Conservation (phyloP, 2,797 vertebrate genomes). For the Squalus acanthias region DNA sequence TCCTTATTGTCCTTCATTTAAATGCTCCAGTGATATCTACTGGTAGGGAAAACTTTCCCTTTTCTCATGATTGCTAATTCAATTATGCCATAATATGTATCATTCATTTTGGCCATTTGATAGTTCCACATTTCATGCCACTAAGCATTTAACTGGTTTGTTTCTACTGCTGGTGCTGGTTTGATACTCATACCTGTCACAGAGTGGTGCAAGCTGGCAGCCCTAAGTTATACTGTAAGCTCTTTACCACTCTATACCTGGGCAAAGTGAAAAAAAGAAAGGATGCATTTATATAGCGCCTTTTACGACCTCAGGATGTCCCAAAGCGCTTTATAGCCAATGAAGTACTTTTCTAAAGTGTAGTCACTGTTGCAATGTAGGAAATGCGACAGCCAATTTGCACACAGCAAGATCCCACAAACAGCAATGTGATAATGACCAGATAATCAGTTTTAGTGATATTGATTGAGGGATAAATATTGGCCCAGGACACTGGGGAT, state of each 20-base stretch:
- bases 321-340: too few relatives aligned
- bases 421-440: too few relatives aligned
- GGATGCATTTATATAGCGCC: too few relatives aligned
- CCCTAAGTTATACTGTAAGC: background rate
- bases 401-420: too few relatives aligned
- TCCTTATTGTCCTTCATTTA: background rate
- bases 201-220: background rate
- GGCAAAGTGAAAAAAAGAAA: background rate
- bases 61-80: background rate
- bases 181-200: background rate
- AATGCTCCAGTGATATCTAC: background rate
- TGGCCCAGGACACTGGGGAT: too few relatives aligned
- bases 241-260: background rate
- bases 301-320: too few relatives aligned
- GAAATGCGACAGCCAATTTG: too few relatives aligned
- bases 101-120: background rate
- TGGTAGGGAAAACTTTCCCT: background rate
- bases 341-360: too few relatives aligned
- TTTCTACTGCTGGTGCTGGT: background rate
- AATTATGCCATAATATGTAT: background rate
- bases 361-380: too few relatives aligned
- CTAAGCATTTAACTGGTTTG: background rate
- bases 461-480: too few relatives aligned
- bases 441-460: too few relatives aligned
- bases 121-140: background rate